These are phyloP conservation scores for Trachemys scripta DNA, from an alignment of 2,113 vertebrate species.

Conservation along the genomic window DNA sequence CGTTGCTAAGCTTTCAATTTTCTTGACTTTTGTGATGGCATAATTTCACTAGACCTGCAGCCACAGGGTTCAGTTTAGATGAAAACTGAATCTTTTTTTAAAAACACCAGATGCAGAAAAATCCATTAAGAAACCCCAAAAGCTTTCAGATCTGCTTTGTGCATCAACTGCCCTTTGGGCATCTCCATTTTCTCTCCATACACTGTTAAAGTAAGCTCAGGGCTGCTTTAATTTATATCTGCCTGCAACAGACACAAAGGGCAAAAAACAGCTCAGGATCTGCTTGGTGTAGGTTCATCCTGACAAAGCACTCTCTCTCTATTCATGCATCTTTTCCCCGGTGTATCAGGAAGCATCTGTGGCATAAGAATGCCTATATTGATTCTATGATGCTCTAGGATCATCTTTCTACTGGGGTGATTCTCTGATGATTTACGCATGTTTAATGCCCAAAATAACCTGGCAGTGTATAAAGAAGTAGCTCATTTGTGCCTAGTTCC, in stretches of 20 bases:
- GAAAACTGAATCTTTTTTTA: neutral
- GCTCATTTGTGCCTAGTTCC: neutral
- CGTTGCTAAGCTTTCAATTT: neutral
- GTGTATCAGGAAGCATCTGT: neutral
- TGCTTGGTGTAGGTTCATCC: neutral
- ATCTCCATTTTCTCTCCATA: neutral
- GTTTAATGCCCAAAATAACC: neutral
- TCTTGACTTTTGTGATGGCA: neutral
- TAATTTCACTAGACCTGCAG: neutral
- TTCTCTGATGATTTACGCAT: neutral
- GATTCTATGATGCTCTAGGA: neutral
- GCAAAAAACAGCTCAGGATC: neutral
- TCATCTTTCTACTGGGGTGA: neutral
- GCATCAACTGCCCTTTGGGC: neutral
- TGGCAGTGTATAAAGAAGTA: rapidly evolving
- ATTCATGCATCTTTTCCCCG: neutral
- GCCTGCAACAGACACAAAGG: neutral
- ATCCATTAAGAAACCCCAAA: neutral
- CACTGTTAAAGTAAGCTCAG: neutral
- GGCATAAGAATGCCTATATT: neutral
- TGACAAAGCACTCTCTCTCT: neutral
- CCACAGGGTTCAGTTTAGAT: neutral
- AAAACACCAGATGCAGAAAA: neutral
- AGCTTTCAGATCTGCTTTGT: neutral
- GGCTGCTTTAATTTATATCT: neutral